Base-by-base conservation (phyloP, 2,113 vertebrate species). In the Ptychochromis oligacanthus region DNA sequence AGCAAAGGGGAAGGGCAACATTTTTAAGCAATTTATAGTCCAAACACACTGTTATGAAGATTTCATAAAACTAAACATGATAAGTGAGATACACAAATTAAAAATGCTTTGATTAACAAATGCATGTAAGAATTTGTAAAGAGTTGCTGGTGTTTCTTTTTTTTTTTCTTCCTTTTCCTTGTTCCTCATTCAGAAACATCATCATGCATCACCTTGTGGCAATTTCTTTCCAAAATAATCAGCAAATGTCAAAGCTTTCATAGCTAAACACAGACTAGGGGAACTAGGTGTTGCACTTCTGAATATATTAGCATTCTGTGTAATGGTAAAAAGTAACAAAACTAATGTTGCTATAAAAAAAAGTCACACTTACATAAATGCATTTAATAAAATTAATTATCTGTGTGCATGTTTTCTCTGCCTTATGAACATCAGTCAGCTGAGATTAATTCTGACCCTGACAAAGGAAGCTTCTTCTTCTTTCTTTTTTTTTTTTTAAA, bases 401-500 rank as follows among this genome's bases (percentile, higher is more conserved):
- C 22, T 28, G 64, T 67, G 26, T 28, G 64, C 38, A 24, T 52
- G 22, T 59, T 43, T 14, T 80, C 6, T 34, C 55, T 80, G 36
- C 74, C 49, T 77, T 72, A 31, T 84, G 46, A 84, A 64, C 82
- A 65, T 87, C 46, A 75, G 18, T 34, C 67, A 72, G 26, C 54
- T 46, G 72, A 81, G 81, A 83, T 83, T 77, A 52, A 80, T 93
- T 88, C 62, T 83, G 77, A 89, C 79, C 80, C 76, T 2, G 13
- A n/a, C 46, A 72, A 14, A 72, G 26, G 18, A 34, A 72, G 46
- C 18, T 34, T 72, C 52, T 17, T 55, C 15, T 14, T 10, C 7
- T 28, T 34, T 72, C 52, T 17, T 55, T 24, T 14, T 10, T 18
- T 28, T 36, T 36, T 36, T 83, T 81, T 78, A 38, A 22, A 87